Evolutionary conservation across 2,113 vertebrate species (phyloP), one percentile per base, ranked within the genome.

Genomic region (Xiphophorus couchianus): DNA sequence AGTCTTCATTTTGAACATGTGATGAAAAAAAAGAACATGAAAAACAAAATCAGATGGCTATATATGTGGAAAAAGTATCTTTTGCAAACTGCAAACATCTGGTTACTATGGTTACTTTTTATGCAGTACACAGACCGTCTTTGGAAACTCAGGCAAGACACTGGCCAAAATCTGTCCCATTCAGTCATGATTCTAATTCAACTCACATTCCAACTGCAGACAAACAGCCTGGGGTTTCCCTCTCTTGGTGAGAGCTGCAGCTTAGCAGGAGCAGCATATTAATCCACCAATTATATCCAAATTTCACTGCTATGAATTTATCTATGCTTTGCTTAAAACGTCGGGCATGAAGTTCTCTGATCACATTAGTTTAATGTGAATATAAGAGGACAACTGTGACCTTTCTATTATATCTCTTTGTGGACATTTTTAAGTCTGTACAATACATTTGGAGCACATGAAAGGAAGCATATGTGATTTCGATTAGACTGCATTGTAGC

Each of bases 121-220:
- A 30, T 48, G 62, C 8, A 61, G 22, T 51, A 30, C n/a, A 68
- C 51, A 44, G 35, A 37, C 28, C 22, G 28, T 62, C 15, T 4
- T 9, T 27, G 9, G 60, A 66, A 44, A 66, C 66, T 66, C 66
- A 62, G 22, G 15, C 35, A 37, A 69, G 29, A 35, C 42, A 11
- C 54, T 0, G 25, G 44, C 71, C 64, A 65, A 66, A 72, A 51
- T 78, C 69, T 75, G 70, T 68, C 78, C 75, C 76, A 82, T 78
- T 81, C 66, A 77, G 12, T 27, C 1, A 0, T 11, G 58, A 75
- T 87, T 86, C 30, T 65, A 27, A 86, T 87, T 84, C 85, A 71
- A 77, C 79, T 89, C 86, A 85, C 88, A 71, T 1, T 28, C 70
- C 17, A 25, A 69, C 63, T 58, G 61, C 68, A 76, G 8, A 19